Base-by-base conservation (phyloP, 2,797 vertebrate species). In the Rhinophrynus dorsalis region DNA sequence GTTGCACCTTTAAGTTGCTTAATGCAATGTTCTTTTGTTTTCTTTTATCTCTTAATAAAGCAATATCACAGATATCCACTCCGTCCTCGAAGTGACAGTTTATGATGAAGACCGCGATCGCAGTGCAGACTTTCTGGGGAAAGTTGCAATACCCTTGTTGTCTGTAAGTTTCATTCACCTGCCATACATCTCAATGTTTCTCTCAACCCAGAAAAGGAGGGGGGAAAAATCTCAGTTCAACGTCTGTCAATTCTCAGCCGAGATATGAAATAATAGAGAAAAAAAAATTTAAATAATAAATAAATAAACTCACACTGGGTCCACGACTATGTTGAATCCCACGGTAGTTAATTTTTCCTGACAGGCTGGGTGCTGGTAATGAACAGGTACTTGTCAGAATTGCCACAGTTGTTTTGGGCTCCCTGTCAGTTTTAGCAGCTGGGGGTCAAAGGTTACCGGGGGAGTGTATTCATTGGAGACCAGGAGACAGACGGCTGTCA, bases 321-420 rank as follows among this genome's bases (percentile, higher is more conserved):
- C 84, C 88, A 83, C 84, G 79, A 86, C 90, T 87, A 85, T 86
- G 89, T 87, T 93, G 93, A 97, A 96, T 97, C 96, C 97, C 95
- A 93, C 91, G 96, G 95, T 96, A 94, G 93, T 96, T 98, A 94
- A 97, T 98, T 96, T 96, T 92, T 92, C 89, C 90, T 98, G 96
- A 97, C 96, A 96, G 95, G 90, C 93, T 91, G 87, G 90, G 92
- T 89, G 84, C 91, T 94, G 93, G 94, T 98, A 99, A 99, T 99
- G 96, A 99, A 98, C 96, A 99, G 97, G 96, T 99, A 97, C 96
- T 99, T 99, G 97, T 98, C 97, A 99, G 92, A 95, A 94, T 97
- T 96, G 97, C 96, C 96, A 97, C 94, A 96, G 95, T 98, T 99
- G 96, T 99, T 98, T 99, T 95, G 94, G 96, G 95, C 92, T 95